Percentiles rank a stretch among this genome's conserved stretches.
Evolutionary conservation across 2,888 invertebrate species (phyloP).

Genomic region (Sarcophaga variegata): DNA sequence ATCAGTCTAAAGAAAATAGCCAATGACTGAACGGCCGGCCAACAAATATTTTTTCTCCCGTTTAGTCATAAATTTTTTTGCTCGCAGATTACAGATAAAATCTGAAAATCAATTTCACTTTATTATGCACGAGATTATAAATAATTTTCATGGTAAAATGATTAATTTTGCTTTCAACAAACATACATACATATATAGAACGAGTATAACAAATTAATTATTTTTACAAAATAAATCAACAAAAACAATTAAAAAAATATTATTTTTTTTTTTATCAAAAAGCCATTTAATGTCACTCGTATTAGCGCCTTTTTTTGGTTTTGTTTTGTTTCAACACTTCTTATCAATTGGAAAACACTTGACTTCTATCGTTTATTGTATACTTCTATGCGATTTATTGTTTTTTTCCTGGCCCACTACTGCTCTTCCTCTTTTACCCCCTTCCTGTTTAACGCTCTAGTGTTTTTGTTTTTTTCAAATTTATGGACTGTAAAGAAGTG

Average conservation of each 20-base stretch:
- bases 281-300: constrained; percentile 38
- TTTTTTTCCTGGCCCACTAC: too few species aligned
- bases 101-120: too few species aligned
- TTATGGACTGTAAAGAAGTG: constrained; percentile 29
- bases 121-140: too few species aligned
- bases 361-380: neutral
- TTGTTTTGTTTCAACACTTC: constrained; percentile 4
- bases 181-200: too few species aligned
- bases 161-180: too few species aligned
- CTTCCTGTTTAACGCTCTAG: neutral
- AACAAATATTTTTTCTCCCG: too few species aligned
- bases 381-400: too few species aligned
- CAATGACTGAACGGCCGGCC: too few species aligned
- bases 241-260: neutral
- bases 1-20: too few species aligned
- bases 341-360: constrained; percentile 56
- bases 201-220: neutral
- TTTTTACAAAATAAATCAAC: neutral
- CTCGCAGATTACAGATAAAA: too few species aligned
- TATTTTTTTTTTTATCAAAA: neutral
- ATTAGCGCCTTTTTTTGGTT: constrained; percentile 20
- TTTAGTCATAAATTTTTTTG: too few species aligned
- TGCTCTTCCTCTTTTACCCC: neutral
- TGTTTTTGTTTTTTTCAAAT: neutral
- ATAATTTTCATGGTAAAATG: too few species aligned